phyloP scores from a whole-genome alignment of 2,888 invertebrate genomes.

The Acleris holmiana region DNA sequence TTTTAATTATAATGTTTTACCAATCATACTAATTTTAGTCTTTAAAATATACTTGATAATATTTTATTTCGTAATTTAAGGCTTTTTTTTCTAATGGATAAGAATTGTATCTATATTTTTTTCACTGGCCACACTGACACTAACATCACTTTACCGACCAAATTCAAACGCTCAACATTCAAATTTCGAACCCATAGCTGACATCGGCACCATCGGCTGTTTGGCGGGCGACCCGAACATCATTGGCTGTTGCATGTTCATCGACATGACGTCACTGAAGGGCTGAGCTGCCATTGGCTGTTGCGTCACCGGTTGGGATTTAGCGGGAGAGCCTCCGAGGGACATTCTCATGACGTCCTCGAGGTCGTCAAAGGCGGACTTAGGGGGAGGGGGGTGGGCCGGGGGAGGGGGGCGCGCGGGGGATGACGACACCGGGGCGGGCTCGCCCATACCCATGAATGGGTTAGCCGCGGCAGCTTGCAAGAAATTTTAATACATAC shows the following conservation, averaged over 20 bases:
- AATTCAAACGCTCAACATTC: slow-evolving; percentile 37
- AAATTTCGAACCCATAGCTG: slow-evolving; percentile 79
- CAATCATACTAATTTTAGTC: too few species aligned
- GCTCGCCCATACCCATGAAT: slow-evolving; percentile 86
- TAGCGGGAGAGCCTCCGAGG: slow-evolving; percentile 86
- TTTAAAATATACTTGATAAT: too few species aligned
- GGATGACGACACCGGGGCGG: slow-evolving; percentile 73
- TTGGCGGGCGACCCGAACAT: slow-evolving; percentile 77
- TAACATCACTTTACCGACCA: slow-evolving; percentile 45
- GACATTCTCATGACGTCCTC: slow-evolving; percentile 88
- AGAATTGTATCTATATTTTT: not conserved
- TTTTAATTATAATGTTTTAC: too few species aligned
- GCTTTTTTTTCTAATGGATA: too few species aligned
- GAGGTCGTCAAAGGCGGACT: slow-evolving; percentile 88
- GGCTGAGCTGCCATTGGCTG: slow-evolving; percentile 60
- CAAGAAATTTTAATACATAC: slow-evolving; percentile 54
- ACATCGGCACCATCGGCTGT: slow-evolving; percentile 77
- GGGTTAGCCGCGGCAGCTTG: slow-evolving; percentile 86
- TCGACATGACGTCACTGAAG: slow-evolving; percentile 70
- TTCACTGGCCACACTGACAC: not conserved
- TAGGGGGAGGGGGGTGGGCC: slow-evolving; percentile 70
- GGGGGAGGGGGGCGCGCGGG: slow-evolving; percentile 83
- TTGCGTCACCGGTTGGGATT: slow-evolving; percentile 66
- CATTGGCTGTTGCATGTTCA: slow-evolving; percentile 70
- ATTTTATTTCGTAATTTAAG: too few species aligned